phyloP scores from a whole-genome alignment of 2,888 invertebrate species.

The Acronicta psi region DNA sequence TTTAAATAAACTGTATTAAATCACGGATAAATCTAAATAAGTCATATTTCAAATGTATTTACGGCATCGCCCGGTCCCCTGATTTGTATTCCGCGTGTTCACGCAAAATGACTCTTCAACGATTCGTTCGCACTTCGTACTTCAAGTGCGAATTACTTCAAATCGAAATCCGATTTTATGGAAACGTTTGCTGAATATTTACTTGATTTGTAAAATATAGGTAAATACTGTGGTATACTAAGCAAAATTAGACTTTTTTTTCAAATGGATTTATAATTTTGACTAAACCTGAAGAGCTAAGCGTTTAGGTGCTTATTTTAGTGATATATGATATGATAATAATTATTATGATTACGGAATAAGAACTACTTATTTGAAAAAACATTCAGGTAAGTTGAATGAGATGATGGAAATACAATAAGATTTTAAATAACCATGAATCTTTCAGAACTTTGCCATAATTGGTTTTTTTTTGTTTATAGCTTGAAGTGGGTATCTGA shows the following conservation, averaged over 20 bases:
- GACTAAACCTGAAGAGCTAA: too few relatives aligned
- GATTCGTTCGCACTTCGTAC: constrained; percentile 56
- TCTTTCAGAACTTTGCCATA: too few relatives aligned
- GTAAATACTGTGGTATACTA: not conserved
- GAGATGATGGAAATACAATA: too few relatives aligned
- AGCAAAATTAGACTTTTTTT: not conserved
- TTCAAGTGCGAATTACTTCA: constrained; percentile 50
- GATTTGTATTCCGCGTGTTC: constrained; percentile 96
- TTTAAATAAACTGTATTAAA: too few relatives aligned
- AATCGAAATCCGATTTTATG: constrained; percentile 46
- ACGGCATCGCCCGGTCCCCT: constrained; percentile 80
- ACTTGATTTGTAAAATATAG: constrained; percentile 25
- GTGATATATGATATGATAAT: too few relatives aligned
- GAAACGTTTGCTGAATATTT: constrained; percentile 30
- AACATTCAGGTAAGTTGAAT: too few relatives aligned
- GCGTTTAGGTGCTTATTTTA: too few relatives aligned
- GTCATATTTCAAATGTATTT: constrained; percentile 69
- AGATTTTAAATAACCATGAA: too few relatives aligned
- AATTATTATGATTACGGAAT: too few relatives aligned
- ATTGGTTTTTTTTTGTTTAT: too few relatives aligned
- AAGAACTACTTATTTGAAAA: too few relatives aligned
- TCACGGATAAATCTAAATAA: constrained; percentile 22
- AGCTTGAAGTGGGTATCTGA: too few relatives aligned
- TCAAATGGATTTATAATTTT: not conserved
- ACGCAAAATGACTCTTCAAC: constrained; percentile 86